These are phyloP conservation scores for Drosophila nigrodunni DNA, from an alignment of 1,140 invertebrate species.

Conservation along the genomic window DNA sequence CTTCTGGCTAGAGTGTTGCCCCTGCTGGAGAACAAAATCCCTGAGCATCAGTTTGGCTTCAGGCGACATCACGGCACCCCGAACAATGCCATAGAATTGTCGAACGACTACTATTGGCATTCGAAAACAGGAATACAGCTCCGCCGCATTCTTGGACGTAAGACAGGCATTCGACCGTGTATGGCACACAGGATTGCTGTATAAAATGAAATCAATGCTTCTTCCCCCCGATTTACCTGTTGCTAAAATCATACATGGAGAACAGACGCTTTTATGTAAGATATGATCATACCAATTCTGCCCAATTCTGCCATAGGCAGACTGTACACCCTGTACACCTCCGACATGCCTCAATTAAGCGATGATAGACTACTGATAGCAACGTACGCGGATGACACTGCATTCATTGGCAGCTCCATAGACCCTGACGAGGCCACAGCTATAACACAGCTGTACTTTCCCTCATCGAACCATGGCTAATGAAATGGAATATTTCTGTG, in stretches of 20 bases:
- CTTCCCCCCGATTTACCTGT: background rate
- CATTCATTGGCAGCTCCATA: too few species aligned
- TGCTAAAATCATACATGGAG: background rate
- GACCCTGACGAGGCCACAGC: too few species aligned
- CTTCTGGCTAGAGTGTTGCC: slow-evolving; percentile 6
- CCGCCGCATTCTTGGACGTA: background rate
- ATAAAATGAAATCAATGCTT: background rate
- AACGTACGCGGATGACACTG: too few species aligned
- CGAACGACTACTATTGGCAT: background rate
- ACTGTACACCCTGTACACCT: background rate
- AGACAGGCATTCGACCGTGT: background rate
- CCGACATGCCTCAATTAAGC: slow-evolving; percentile 1
- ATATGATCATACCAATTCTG: background rate
- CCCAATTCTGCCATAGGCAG: background rate
- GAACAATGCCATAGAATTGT: slow-evolving; percentile 14
- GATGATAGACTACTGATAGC: background rate
- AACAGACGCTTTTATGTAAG: slow-evolving; percentile 6
- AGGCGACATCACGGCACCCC: background rate
- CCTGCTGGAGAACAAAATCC: background rate
- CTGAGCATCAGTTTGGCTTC: slow-evolving; percentile 14
- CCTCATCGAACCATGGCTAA: too few species aligned
- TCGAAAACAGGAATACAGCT: slow-evolving; percentile 10
- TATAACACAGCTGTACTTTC: too few species aligned
- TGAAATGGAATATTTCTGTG: too few species aligned
- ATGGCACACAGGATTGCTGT: slow-evolving; percentile 12